Evolutionary conservation across 2,888 invertebrate genomes (phyloP).

Genomic region (Pristionchus mayeri): DNA sequence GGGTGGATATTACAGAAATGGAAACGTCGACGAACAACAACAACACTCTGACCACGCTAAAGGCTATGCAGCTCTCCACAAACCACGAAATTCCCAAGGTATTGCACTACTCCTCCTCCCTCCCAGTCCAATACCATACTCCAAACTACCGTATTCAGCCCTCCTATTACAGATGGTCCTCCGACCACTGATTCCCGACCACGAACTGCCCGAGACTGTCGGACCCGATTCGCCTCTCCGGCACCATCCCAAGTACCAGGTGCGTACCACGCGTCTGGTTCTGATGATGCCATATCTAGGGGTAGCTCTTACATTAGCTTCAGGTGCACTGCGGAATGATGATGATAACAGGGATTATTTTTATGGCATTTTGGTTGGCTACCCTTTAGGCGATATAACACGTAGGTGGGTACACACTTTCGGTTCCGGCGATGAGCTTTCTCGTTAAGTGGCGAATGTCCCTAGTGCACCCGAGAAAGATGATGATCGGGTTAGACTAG

Average conservation of each 20-base stretch:
- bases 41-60: constrained; percentile 29
- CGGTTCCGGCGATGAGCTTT: too few species aligned
- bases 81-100: constrained; percentile 38
- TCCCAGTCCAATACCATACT: not conserved
- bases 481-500: constrained; percentile 11
- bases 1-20: constrained; percentile 39
- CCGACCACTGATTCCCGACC: constrained; percentile 60
- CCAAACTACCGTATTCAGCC: constrained; percentile 3
- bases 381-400: too few species aligned
- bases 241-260: constrained; percentile 68
- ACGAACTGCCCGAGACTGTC: constrained; percentile 64
- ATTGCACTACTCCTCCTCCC: not conserved
- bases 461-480: too few species aligned
- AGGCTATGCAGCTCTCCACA: not conserved
- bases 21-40: constrained; percentile 38
- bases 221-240: constrained; percentile 66
- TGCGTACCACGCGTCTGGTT: constrained; percentile 49
- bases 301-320: not conserved
- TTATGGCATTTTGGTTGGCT: too few species aligned
- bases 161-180: constrained; percentile 53
- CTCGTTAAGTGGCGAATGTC: too few species aligned
- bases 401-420: too few species aligned
- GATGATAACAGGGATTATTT: too few species aligned
- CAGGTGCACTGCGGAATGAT: too few species aligned
- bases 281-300: too few species aligned